Base-by-base conservation (phyloP, 2,888 invertebrate species). In the Lithophane semibrunnea region DNA sequence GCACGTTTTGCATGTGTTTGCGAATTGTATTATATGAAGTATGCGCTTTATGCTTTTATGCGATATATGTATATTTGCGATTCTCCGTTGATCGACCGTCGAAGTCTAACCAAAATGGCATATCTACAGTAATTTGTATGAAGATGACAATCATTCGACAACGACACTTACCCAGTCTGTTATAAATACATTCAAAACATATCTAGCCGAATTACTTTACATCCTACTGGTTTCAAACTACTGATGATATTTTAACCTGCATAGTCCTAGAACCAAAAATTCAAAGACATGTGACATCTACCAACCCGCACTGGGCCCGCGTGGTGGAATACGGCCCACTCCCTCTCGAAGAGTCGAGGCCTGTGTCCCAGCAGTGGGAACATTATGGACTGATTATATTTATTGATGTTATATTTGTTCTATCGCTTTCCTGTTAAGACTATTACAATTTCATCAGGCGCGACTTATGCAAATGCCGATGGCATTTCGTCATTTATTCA, bases 141-240 rank as follows among this genome's bases (percentile, higher is more conserved):
- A 68, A 64, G 47, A 47, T 73, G 61, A 81, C 7, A 69, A 67
- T 49, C 69, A 77, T 73, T 63, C 65, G 68, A 73, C 52, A 76
- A 60, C 65, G 66, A 73, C 52, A 76, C 67, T 63, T 75, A 71
- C 42, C 71, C 88, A 80, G 80, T 83, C 79, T 79, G n/a, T 69
- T 68, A 73, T 69, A 74, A 66, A 67, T 74, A 79, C 65, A 80
- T 74, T 71, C 49, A 42, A 66, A 74, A 74, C 75, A 52, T 67
- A 71, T 60, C 86, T 83, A 85, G 69, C 67, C 68, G 37, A 75
- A 76, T 85, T 74, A 79, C 52, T 60, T 82, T 44, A 72, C 47
- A 69, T 1, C 5, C 29, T 54, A 84, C 73, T 71, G 72, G 77
- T 86, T 86, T 70, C 72, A 80, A 29, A 85, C 75, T 63, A 29